Percentiles rank a stretch among this genome's conserved stretches.
These are phyloP conservation scores for Xenotilapia caudafasciata DNA, from an alignment of 2,113 vertebrate species.

Conservation along the genomic window DNA sequence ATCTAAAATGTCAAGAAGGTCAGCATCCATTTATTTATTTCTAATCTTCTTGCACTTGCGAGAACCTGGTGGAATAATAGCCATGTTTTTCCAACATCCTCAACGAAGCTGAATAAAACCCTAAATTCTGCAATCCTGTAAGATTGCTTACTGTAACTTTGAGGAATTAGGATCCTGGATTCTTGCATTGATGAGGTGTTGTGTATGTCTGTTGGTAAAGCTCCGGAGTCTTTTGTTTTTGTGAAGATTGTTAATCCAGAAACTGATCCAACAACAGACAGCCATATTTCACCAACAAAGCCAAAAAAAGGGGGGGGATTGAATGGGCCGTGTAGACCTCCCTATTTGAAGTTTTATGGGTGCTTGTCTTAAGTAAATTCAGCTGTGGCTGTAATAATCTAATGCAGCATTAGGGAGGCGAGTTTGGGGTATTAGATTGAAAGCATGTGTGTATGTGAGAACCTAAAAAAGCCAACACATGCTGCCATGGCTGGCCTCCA, in stretches of 20 bases:
- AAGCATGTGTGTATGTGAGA: constrained; percentile 62
- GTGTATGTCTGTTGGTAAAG: background rate
- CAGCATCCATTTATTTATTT: background rate
- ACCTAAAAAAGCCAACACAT: constrained; percentile 34
- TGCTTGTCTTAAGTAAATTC: constrained; percentile 71
- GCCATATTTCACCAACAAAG: constrained; percentile 22
- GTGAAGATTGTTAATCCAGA: constrained; percentile 9
- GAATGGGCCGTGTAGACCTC: constrained; percentile 46
- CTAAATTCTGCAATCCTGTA: background rate
- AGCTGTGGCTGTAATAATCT: constrained; percentile 65
- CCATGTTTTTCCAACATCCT: background rate
- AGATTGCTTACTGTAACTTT: background rate
- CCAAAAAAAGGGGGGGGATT: background rate
- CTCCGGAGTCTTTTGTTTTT: background rate
- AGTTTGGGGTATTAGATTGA: constrained; percentile 36
- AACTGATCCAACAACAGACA: constrained; percentile 25
- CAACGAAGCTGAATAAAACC: background rate
- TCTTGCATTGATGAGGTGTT: background rate
- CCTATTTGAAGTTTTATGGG: constrained; percentile 71
- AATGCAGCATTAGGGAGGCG: constrained; percentile 40
- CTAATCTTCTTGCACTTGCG: background rate
- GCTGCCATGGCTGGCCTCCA: constrained; percentile 21
- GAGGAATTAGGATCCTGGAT: background rate
- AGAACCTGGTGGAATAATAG: background rate
- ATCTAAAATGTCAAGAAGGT: background rate